phyloP scores from a whole-genome alignment of 2,113 vertebrate genomes.

The Campylomormyrus tamandua region DNA sequence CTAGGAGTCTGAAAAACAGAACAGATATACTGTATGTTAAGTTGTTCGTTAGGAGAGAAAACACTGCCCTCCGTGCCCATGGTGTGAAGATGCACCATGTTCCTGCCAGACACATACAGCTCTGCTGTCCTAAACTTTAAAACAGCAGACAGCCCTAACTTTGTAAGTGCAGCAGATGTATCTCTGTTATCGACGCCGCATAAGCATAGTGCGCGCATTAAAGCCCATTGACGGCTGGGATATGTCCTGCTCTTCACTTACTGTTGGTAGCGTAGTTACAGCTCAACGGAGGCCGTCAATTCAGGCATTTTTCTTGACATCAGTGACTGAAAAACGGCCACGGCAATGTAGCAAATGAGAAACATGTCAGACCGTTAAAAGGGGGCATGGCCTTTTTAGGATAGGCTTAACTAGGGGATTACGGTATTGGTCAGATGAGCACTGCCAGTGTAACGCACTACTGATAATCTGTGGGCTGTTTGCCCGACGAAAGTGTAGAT shows the following conservation, averaged over 20 bases:
- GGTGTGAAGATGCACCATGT: neutral
- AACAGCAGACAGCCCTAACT: neutral
- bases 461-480: too few relatives aligned
- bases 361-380: neutral
- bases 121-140: neutral
- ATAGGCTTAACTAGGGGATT: too few relatives aligned
- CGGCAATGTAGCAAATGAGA: neutral
- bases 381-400: neutral
- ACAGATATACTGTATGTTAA: neutral
- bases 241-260: neutral
- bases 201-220: neutral
- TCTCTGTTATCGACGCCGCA: neutral
- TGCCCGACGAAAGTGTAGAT: too few relatives aligned
- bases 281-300: neutral
- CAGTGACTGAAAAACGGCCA: neutral
- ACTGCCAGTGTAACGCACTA: too few relatives aligned
- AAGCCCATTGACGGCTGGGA: neutral
- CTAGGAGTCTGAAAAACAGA: neutral
- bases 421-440: too few relatives aligned
- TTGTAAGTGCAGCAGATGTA: neutral
- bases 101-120: neutral
- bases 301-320: neutral
- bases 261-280: neutral
- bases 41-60: neutral
- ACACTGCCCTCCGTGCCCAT: neutral